These are phyloP conservation scores for Stramonita haemastoma DNA, from an alignment of 2,888 invertebrate genomes.

Conservation along the genomic window DNA sequence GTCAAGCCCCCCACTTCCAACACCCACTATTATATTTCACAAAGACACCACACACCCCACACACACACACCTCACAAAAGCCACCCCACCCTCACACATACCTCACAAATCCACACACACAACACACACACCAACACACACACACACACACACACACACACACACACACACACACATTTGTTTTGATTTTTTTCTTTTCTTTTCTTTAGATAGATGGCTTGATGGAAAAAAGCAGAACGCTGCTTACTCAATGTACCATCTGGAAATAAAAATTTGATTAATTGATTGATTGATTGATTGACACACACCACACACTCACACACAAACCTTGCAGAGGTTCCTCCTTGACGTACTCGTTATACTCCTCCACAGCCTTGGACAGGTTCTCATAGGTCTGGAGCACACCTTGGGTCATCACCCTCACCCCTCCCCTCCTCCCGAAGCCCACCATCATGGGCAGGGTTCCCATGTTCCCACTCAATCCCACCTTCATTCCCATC, in stretches of 20 bases:
- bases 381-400: slow-evolving; percentile 55
- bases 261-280: too few relatives aligned
- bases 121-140: too few relatives aligned
- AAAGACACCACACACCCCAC: too few relatives aligned
- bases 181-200: too few relatives aligned
- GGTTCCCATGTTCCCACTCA: neutral
- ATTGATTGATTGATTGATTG: too few relatives aligned
- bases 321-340: slow-evolving; percentile 59
- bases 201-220: too few relatives aligned
- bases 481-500: neutral
- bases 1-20: neutral
- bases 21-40: too few relatives aligned
- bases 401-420: slow-evolving; percentile 1
- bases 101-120: too few relatives aligned
- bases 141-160: slow-evolving; percentile 42
- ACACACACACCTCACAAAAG: too few relatives aligned
- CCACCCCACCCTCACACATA: too few relatives aligned
- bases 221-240: too few relatives aligned
- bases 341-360: slow-evolving; percentile 53
- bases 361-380: slow-evolving; percentile 51
- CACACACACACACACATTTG: neutral
- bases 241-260: too few relatives aligned
- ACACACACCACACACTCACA: neutral
- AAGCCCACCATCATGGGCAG: slow-evolving; percentile 9
- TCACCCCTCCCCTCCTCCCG: neutral